Conservation (phyloP, 2,113 vertebrate genomes). For the Ranitomeya imitator region DNA sequence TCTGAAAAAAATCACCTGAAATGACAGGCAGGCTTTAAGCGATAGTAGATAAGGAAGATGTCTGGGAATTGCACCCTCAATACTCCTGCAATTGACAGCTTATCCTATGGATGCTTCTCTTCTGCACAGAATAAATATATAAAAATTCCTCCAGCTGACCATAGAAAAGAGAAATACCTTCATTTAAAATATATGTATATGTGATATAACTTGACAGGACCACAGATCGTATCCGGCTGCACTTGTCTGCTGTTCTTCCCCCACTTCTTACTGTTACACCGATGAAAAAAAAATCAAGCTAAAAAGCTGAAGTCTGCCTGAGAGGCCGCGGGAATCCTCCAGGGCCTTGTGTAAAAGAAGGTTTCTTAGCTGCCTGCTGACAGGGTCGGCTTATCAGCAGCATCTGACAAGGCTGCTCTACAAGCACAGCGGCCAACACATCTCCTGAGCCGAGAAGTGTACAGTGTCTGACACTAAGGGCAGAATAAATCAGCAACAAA, state of each 20-base stretch:
- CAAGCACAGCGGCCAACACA: conserved; percentile 61
- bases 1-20: too few relatives aligned
- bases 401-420: conserved; percentile 59
- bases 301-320: conserved; percentile 25
- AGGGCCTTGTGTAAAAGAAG: conserved; percentile 58
- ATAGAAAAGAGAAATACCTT: background rate
- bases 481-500: background rate
- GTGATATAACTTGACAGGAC: conserved; percentile 4
- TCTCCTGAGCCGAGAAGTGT: conserved; percentile 51
- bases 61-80: too few relatives aligned
- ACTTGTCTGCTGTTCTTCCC: background rate
- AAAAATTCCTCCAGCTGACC: background rate
- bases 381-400: conserved; percentile 60
- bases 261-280: background rate
- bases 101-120: background rate
- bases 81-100: background rate
- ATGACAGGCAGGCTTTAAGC: too few relatives aligned
- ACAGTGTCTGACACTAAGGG: conserved; percentile 19
- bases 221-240: conserved; percentile 24
- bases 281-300: conserved; percentile 19
- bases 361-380: conserved; percentile 60
- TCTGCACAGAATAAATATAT: background rate
- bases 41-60: too few relatives aligned
- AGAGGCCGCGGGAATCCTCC: conserved; percentile 51
- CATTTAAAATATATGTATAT: conserved; percentile 26